Base-by-base conservation (phyloP, 2,888 invertebrate genomes). In the Leptopilina syphax region DNA sequence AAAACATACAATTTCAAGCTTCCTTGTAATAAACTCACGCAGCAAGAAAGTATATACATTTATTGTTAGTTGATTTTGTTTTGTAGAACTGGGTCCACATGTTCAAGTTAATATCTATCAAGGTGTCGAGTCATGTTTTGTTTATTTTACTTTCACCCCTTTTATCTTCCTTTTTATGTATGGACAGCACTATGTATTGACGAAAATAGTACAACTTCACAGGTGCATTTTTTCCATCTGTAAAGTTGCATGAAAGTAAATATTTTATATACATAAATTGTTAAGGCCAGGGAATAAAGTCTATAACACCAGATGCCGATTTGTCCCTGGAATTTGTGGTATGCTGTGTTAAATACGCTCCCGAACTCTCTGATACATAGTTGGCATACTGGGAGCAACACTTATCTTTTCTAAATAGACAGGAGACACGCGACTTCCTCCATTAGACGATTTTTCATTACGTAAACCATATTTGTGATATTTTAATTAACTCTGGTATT, bases 1-100 rank as follows among this genome's bases (percentile, higher is more conserved):
- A 86, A 85, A 87, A 85, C 86, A 86, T 88, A 86, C 87, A 88
- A 90, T 90, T 89, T 89, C 79, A 85, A 84, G 81, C 85, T 87
- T 84, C 86, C 83, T 85, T 84, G 85, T 87, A 87, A 88, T 87
- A 85, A 85, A 84, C 82, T 82, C 79, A 83, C 47, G 83, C 50
- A 24, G 24, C 24, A 50, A 10, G 27, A 68, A 68, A 24, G 27
- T 50, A 50, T 34, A 34, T 34, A 44, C 54, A 70, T 13, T 65
- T 65, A 65, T 12, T 50, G 24, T 63, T 41, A 8, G n/a, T 57
- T n/a, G 27, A 54, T 34, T 41, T 57, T 27, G 12, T 57, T 70
- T 57, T 34, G 9, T 9, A 63, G 10, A 63, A 63, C 7, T 9
- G 24, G 63, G 24, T 24, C 63, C 63, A 63, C 63, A 63, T 63